phyloP scores from a whole-genome alignment of 1,140 invertebrate species.

The Acromyrmex echinatior region DNA sequence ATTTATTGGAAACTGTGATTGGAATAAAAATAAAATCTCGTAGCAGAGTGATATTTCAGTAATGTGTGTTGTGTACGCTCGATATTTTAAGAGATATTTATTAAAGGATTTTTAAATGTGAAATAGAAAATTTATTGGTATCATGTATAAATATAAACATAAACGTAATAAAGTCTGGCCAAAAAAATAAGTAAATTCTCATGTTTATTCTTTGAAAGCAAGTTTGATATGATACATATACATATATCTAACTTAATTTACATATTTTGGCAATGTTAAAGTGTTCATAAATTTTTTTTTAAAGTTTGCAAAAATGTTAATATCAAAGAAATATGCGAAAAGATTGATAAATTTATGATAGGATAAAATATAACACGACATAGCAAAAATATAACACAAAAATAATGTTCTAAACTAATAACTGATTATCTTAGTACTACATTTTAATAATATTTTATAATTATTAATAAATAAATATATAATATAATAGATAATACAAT shows the following conservation, averaged over 20 bases:
- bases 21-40: slow-evolving; percentile 31
- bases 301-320: slow-evolving; percentile 8
- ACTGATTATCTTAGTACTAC: background rate
- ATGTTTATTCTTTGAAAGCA: slow-evolving; percentile 27
- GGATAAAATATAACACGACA: background rate
- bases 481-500: background rate
- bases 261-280: background rate
- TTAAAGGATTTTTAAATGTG: slow-evolving; percentile 14
- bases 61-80: background rate
- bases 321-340: background rate
- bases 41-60: background rate
- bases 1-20: background rate
- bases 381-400: background rate
- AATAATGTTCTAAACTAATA: background rate
- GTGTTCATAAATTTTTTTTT: background rate
- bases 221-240: background rate
- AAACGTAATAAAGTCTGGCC: background rate
- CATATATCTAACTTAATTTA: background rate
- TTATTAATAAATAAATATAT: background rate
- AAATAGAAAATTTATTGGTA: background rate
- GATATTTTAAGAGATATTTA: slow-evolving; percentile 28
- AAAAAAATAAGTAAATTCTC: background rate
- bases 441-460: slow-evolving; percentile 11
- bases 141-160: background rate
- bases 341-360: background rate